Percentiles rank a stretch among this genome's conserved stretches.
Conservation (phyloP, 1,140 invertebrate genomes). For the Papilio polyxenes region DNA sequence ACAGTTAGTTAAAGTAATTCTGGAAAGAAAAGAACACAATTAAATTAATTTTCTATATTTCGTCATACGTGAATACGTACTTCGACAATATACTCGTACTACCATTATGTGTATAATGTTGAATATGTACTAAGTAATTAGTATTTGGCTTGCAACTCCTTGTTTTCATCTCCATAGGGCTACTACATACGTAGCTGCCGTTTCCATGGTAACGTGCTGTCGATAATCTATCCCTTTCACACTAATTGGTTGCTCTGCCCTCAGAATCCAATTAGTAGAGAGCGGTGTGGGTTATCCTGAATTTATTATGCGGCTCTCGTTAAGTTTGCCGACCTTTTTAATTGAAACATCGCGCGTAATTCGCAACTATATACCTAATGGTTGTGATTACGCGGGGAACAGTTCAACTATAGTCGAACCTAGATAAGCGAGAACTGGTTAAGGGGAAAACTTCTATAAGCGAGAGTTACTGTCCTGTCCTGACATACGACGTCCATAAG, state of each 20-base stretch:
- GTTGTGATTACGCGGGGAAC: slow-evolving; percentile 43
- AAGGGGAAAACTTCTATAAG: no score
- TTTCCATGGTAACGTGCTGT: slow-evolving; percentile 35
- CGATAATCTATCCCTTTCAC: slow-evolving; percentile 47
- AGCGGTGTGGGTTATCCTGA: slow-evolving; percentile 58
- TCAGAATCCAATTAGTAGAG: slow-evolving; percentile 69
- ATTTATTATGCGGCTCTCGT: slow-evolving; percentile 69
- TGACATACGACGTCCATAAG: no score
- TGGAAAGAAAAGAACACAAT: no score
- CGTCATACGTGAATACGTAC: no score
- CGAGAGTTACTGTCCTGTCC: no score
- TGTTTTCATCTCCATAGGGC: neutral
- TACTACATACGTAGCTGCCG: slow-evolving; percentile 7
- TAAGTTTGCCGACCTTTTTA: slow-evolving; percentile 62
- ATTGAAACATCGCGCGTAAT: slow-evolving; percentile 66
- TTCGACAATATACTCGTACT: no score
- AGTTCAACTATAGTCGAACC: neutral
- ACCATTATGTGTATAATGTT: no score
- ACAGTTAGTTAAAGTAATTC: no score
- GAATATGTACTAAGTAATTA: no score
- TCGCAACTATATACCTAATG: slow-evolving; percentile 51
- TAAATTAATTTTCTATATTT: no score
- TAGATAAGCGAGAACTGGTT: neutral
- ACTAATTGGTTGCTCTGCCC: slow-evolving; percentile 60
- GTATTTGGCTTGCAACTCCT: neutral